Base-by-base conservation (phyloP, 92 coral and sea anemone genomes). In the Parazoanthus darwini region DNA sequence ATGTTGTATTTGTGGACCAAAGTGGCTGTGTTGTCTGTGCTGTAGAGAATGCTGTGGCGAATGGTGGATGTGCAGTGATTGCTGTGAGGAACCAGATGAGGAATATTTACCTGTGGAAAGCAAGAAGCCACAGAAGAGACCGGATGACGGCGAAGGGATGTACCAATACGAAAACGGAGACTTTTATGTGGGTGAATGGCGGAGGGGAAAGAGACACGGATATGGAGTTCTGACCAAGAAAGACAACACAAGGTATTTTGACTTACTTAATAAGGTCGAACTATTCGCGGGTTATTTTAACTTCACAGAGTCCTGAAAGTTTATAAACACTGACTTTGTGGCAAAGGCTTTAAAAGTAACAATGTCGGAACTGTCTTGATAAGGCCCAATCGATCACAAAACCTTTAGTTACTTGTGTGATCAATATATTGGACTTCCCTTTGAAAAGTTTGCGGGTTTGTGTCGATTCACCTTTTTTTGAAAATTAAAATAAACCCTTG, bases 51-150 rank as follows among this genome's bases (percentile, higher is more conserved):
- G 92, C 91, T 95, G 94, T 25, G 98, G 98, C 7, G 98, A 95
- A 29, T 95, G 98, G 98, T 95, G 98, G 96, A 95, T 95, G 98
- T 95, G 98, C 23, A 88, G 96, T 42, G 98, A 95, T 72, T 95
- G 98, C 75, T 95, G 98, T 42, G 98, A 95, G 66, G 96, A 93
- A 18, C 89, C 86, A 50, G 89, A 85, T 20, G 98, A 95, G 22
- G 97, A 94, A 8, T 95, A 95, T 10, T 76, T 76, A 26, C 88
- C 94, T 20, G 59, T 82, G 20, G 89, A 81, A 43, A 70, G 38
- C 68, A 54, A 70, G 74, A 85, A 94, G 29, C 88, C 91, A 3
- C 86, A 91, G 73, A 85, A 90, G 78, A 76, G 88, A 15, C 98
- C 98, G 0, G 98, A 95, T 67, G 98, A 95, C 14, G 98, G 98